Evolutionary conservation across 2,113 vertebrate species (phyloP).

Genomic region (Urocolius indicus): DNA sequence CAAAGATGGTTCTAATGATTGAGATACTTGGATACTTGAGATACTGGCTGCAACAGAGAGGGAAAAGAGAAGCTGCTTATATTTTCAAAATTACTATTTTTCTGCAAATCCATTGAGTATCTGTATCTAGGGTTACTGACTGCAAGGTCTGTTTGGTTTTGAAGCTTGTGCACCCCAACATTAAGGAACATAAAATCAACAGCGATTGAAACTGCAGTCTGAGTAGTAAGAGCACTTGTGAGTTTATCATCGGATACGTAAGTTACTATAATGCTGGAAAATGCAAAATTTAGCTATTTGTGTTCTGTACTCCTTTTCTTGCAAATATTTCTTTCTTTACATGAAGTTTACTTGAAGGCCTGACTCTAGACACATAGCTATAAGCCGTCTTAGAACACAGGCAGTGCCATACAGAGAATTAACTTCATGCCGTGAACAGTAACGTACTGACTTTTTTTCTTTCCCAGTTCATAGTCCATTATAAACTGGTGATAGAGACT

Average conservation of each 20-base stretch:
- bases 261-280: neutral
- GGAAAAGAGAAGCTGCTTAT: neutral
- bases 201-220: neutral
- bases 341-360: neutral
- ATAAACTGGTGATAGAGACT: neutral
- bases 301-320: neutral
- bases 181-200: neutral
- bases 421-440: neutral
- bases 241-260: neutral
- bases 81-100: neutral
- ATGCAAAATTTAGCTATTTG: neutral
- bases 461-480: neutral
- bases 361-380: neutral
- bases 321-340: neutral
- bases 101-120: neutral
- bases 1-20: neutral
- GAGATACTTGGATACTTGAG: neutral
- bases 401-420: neutral
- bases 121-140: neutral
- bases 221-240: neutral
- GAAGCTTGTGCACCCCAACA: neutral
- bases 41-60: neutral
- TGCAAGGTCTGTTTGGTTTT: neutral
- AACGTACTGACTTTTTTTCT: neutral
- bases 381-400: neutral